Percentiles rank a stretch among this genome's conserved stretches.
Evolutionary conservation across 2,888 invertebrate genomes (phyloP).

Genomic region (Dorcus hopei): DNA sequence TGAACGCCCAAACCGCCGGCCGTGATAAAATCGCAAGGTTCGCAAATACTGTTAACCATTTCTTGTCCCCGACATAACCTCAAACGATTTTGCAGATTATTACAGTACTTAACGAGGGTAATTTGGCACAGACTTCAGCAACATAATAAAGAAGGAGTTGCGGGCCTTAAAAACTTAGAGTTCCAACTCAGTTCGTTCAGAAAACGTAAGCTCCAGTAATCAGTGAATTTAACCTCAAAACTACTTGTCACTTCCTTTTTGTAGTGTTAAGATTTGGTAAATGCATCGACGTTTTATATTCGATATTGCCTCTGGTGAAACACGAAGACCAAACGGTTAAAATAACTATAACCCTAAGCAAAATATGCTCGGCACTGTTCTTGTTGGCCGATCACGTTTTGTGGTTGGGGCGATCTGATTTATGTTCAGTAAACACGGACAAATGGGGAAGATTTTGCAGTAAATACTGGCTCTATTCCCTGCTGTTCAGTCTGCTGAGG

Average conservation of each 20-base stretch:
- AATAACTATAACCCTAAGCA: conserved; percentile 71
- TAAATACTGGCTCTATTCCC: conserved; percentile 82
- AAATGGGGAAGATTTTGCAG: conserved; percentile 74
- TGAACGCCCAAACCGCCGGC: conserved; percentile 53
- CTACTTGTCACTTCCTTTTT: background rate
- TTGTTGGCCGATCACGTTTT: conserved; percentile 83
- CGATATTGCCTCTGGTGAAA: conserved; percentile 68
- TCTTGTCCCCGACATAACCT: no score
- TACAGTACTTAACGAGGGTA: conserved; percentile 78
- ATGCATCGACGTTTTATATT: conserved; percentile 77
- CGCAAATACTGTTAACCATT: no score
- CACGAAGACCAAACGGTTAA: conserved; percentile 70
- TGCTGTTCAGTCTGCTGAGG: conserved; percentile 73
- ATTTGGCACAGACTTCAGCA: conserved; percentile 75
- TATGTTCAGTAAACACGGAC: conserved; percentile 64
- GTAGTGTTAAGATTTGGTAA: conserved; percentile 78
- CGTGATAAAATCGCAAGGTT: conserved; percentile 53
- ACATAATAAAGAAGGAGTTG: conserved; percentile 62
- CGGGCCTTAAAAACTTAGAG: conserved; percentile 77
- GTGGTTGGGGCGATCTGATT: conserved; percentile 77
- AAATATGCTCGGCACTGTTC: conserved; percentile 74
- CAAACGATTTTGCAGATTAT: conserved; percentile 56
- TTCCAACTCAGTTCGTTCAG: conserved; percentile 80
- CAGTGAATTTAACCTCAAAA: no score
- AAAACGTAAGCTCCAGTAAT: conserved; percentile 62